Base-by-base conservation (phyloP, 2,113 vertebrate species). In the Triplophysa tibetana region DNA sequence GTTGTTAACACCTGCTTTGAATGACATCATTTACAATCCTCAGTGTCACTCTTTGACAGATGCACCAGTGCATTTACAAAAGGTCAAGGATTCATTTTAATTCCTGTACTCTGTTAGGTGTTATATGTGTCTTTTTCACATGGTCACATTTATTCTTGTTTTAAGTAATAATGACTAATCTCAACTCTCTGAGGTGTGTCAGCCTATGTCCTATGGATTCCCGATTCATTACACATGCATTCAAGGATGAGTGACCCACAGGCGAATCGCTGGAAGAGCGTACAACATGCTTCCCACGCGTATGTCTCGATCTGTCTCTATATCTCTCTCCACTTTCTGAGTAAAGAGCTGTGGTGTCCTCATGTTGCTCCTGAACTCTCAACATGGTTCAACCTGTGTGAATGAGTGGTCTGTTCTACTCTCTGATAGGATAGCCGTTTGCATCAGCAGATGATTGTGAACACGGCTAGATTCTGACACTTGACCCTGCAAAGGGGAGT, bases 201-300 rank as follows among this genome's bases (percentile, higher is more conserved):
- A 76, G 29, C n/a, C 29, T 13, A 7, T 38, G 24, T 6, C 23
- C 43, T 26, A n/a, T 2, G 6, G 56, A 70, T 50, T 70, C 67
- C 60, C 13, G 21, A 33, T 48, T 60, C 66, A 69, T 58, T 45
- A 69, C 52, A 70, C 38, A 4, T 61, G 38, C 38, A 69, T 8
- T 61, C 76, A 26, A 69, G 38, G 50, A 52, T 12, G 14, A 77
- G 63, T 77, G 64, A 77, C 50, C 75, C 5, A 50, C 13, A 0
- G 2, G n/a, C 43, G 76, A 68, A 68, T 50, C 16, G 1, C 64
- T 68, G 64, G 14, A 3, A 56, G 48, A 41, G 9, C 54, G 21
- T 2, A 67, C 52, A 2, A 17, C 1, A 6, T 29, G 12, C 17
- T 56, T 50, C 70, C 12, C 19, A 26, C 50, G 24, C 12, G 29